These are phyloP conservation scores for Melinaea menophilus DNA, from an alignment of 2,888 invertebrate genomes.

Conservation along the genomic window DNA sequence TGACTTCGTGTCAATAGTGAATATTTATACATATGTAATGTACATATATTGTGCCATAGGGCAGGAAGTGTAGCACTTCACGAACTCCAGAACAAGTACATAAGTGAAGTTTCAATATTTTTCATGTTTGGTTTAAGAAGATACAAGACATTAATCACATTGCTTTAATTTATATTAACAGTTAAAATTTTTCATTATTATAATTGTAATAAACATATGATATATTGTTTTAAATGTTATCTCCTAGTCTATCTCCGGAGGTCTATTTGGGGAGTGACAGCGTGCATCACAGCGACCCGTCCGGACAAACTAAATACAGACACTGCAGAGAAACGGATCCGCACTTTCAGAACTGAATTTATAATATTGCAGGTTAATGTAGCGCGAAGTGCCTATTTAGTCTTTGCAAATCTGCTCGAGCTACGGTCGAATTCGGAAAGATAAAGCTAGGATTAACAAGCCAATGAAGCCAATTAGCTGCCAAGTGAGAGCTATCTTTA, in stretches of 20 bases:
- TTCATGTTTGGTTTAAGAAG: too few relatives aligned
- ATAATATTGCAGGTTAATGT: constrained; percentile 65
- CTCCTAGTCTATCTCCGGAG: constrained; percentile 36
- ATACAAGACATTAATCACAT: too few relatives aligned
- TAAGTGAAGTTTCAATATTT: too few relatives aligned
- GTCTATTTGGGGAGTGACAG: constrained; percentile 58
- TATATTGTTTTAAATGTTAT: constrained; percentile 2
- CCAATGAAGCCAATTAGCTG: constrained; percentile 8
- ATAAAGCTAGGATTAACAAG: constrained; percentile 12
- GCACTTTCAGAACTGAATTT: constrained; percentile 71
- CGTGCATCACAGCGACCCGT: constrained; percentile 41
- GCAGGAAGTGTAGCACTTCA: too few relatives aligned
- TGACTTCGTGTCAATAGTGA: too few relatives aligned
- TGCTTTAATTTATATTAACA: not conserved
- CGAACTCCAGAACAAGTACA: too few relatives aligned
- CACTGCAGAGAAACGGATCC: constrained; percentile 67
- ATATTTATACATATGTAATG: too few relatives aligned
- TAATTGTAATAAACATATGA: not conserved
- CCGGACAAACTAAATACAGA: constrained; percentile 62
- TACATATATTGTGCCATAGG: too few relatives aligned
- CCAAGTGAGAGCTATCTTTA: not conserved
- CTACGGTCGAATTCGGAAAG: constrained; percentile 17
- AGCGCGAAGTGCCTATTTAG: constrained; percentile 59
- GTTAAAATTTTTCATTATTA: not conserved
- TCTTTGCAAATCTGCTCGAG: constrained; percentile 31